Conservation (phyloP, 2,113 vertebrate genomes). For the Nerophis lumbriciformis region DNA sequence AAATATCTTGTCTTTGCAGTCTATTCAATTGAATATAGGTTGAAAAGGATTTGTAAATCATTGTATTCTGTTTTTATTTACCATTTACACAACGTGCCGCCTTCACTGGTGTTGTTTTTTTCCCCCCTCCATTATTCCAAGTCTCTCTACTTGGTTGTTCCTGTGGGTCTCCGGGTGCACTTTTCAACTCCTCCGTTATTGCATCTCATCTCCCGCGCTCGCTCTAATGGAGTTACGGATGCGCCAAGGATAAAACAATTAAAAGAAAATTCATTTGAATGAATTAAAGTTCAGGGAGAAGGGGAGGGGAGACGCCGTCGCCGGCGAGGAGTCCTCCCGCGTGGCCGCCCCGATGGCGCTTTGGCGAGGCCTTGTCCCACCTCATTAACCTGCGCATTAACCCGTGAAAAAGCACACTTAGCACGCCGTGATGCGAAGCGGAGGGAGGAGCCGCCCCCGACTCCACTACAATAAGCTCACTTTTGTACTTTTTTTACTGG, state of each 20-base stretch:
- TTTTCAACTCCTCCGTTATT: slow-evolving; percentile 9
- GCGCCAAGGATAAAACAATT: slow-evolving; percentile 12
- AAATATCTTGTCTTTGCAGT: too few relatives aligned
- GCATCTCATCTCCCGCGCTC: slow-evolving; percentile 8
- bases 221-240: slow-evolving; percentile 1
- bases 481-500: too few relatives aligned
- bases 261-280: slow-evolving; percentile 10
- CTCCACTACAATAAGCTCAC: not conserved
- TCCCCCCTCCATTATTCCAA: not conserved
- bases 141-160: not conserved
- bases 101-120: too few relatives aligned
- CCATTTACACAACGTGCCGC: too few relatives aligned
- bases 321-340: not conserved
- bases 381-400: slow-evolving; percentile 5
- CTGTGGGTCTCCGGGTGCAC: slow-evolving; percentile 3
- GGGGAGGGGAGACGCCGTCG: too few relatives aligned
- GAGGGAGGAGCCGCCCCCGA: slow-evolving; percentile 5
- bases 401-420: not conserved
- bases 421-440: not conserved
- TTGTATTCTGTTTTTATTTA: too few relatives aligned
- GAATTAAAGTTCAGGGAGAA: slow-evolving; percentile 9
- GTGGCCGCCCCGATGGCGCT: not conserved
- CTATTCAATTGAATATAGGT: too few relatives aligned
- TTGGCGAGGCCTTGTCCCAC: slow-evolving; percentile 1
- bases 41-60: too few relatives aligned